Evolutionary conservation across 2,797 vertebrate genomes (phyloP).

Genomic region (Cyclopterus lumpus): DNA sequence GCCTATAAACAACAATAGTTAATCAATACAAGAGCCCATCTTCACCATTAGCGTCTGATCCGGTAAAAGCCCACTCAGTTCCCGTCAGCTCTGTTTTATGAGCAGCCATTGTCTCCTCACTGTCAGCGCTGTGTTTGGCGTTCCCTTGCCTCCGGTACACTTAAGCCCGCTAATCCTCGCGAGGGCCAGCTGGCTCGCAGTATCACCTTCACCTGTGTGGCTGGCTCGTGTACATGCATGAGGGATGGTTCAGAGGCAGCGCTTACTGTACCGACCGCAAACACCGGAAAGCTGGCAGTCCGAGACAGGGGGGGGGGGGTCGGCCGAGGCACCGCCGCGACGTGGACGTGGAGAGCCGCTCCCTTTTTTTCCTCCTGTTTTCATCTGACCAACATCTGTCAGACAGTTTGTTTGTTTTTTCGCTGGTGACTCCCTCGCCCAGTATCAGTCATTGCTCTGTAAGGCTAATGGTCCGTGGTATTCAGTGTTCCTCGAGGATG

Average conservation of each 20-base stretch:
- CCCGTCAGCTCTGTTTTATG: conserved; percentile 64
- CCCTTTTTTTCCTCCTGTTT: conserved; percentile 19
- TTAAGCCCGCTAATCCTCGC: conserved; percentile 84
- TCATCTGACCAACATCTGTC: conserved; percentile 43
- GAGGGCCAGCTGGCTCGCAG: conserved; percentile 73
- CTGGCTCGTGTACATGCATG: conserved; percentile 72
- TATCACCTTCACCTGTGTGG: conserved; percentile 77
- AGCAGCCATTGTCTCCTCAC: conserved; percentile 77
- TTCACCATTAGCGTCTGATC: conserved; percentile 66
- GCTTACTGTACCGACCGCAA: conserved; percentile 62
- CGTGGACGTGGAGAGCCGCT: conserved; percentile 30
- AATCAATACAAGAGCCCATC: conserved; percentile 74
- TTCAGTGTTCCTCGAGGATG: conserved; percentile 30
- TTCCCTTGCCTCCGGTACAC: conserved; percentile 83
- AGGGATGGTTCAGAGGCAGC: conserved; percentile 56
- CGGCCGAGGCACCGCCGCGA: conserved; percentile 16
- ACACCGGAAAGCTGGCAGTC: conserved; percentile 46
- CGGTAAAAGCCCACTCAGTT: conserved; percentile 74
- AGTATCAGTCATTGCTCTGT: conserved; percentile 63
- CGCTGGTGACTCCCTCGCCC: conserved; percentile 47
- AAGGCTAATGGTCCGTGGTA: conserved; percentile 71
- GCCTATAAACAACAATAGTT: conserved; percentile 62
- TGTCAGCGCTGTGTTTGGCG: conserved; percentile 78
- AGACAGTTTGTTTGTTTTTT: conserved; percentile 7
- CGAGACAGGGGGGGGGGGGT: conserved; percentile 39